Evolutionary conservation across 2,888 invertebrate species (phyloP).

Genomic region (Hyles lineata): DNA sequence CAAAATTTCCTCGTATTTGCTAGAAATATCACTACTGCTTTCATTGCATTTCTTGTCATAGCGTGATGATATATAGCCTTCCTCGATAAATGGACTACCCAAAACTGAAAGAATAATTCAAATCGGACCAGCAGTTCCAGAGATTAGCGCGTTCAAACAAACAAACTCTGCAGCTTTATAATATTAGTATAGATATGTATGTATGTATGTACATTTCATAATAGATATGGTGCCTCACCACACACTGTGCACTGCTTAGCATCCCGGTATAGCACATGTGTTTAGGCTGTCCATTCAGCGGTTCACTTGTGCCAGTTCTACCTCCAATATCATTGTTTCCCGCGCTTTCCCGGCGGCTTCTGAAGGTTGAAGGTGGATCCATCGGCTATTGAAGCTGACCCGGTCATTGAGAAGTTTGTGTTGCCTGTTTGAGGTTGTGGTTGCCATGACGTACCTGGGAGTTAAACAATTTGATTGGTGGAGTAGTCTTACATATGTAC

Average conservation of each 20-base stretch:
- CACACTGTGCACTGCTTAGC: neutral
- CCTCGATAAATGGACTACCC: too few relatives aligned
- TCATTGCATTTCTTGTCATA: too few relatives aligned
- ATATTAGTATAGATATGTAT: too few relatives aligned
- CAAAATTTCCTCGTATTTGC: too few relatives aligned
- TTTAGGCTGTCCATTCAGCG: neutral
- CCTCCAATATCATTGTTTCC: constrained; percentile 86
- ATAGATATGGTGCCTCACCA: neutral
- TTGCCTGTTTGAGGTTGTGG: constrained; percentile 56
- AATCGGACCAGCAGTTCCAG: too few relatives aligned
- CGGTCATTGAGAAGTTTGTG: constrained; percentile 54
- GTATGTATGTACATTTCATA: neutral
- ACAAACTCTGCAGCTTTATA: too few relatives aligned
- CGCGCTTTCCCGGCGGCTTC: constrained; percentile 89
- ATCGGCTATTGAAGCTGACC: constrained; percentile 52
- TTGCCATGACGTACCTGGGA: constrained; percentile 65
- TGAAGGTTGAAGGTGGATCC: constrained; percentile 86
- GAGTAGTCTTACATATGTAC: constrained; percentile 24
- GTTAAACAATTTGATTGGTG: constrained; percentile 23
- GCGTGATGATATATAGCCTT: too few relatives aligned
- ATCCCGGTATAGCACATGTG: neutral
- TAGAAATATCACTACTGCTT: too few relatives aligned
- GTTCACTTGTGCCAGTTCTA: constrained; percentile 37
- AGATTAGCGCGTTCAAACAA: too few relatives aligned
- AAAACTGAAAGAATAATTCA: too few relatives aligned